Conservation (phyloP, 2,113 vertebrate species). For the Barnardius zonarius region DNA sequence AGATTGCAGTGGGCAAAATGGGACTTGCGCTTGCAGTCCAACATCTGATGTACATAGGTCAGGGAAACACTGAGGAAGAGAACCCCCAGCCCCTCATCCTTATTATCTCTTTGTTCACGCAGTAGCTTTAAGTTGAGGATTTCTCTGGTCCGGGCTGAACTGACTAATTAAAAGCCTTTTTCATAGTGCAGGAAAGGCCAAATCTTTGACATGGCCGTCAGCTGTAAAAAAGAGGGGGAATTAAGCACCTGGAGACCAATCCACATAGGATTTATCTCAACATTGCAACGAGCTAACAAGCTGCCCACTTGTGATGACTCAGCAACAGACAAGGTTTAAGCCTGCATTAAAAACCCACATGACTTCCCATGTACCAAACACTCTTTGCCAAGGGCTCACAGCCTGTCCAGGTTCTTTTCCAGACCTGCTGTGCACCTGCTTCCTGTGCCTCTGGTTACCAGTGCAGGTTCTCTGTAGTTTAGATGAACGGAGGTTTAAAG, state of each 20-base stretch:
- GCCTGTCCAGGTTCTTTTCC: background rate
- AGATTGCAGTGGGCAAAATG: background rate
- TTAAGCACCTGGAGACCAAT: slow-evolving; percentile 5
- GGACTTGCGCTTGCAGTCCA: background rate
- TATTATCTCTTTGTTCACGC: background rate
- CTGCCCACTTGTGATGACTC: slow-evolving; percentile 25
- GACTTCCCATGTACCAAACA: background rate
- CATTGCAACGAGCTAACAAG: background rate
- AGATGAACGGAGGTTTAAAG: background rate
- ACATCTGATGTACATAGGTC: background rate
- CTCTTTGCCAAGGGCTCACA: background rate
- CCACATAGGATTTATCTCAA: background rate
- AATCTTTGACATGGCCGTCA: background rate
- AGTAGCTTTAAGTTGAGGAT: background rate
- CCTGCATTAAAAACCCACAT: background rate
- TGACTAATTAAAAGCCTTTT: background rate
- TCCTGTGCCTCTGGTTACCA: background rate
- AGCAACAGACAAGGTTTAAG: background rate
- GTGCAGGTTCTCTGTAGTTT: background rate
- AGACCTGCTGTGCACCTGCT: background rate
- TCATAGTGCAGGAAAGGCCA: background rate
- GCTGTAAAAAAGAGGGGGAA: background rate
- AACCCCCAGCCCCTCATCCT: background rate
- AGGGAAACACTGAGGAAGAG: background rate
- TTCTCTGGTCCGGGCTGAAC: background rate